Evolutionary conservation across 2,113 vertebrate species (phyloP).

Genomic region (Alexandromys fortis): DNA sequence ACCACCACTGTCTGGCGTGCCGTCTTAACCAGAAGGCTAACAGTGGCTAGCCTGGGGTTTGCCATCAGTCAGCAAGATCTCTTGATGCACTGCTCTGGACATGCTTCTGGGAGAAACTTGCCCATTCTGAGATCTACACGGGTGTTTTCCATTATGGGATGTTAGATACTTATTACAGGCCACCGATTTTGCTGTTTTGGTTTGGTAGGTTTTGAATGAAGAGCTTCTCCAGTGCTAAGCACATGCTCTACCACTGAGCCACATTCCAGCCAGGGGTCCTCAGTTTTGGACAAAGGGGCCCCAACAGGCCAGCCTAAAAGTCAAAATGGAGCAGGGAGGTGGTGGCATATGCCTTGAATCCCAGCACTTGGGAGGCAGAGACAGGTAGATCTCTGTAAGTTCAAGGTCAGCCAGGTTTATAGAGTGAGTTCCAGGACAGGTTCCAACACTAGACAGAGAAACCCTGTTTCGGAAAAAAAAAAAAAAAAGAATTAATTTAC

Average conservation of each 20-base stretch:
- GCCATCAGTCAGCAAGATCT: background rate
- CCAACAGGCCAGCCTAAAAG: background rate
- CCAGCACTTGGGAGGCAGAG: background rate
- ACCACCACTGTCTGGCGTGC: fast-evolving
- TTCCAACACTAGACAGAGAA: background rate
- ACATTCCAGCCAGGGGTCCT: background rate
- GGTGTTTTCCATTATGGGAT: background rate
- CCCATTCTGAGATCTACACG: background rate
- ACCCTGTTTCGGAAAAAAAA: background rate
- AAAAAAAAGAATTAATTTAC: no score
- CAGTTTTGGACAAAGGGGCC: background rate
- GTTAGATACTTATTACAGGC: background rate
- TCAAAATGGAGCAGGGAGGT: background rate
- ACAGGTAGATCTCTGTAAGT: background rate
- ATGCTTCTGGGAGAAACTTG: background rate
- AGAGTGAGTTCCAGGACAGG: background rate
- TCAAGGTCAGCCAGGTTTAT: background rate
- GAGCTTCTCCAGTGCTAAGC: background rate
- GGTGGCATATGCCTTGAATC: background rate
- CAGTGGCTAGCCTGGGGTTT: background rate
- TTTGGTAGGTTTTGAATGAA: background rate
- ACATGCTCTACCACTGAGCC: background rate
- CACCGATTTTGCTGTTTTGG: background rate
- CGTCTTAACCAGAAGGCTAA: background rate
- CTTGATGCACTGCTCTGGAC: background rate